phyloP scores from a whole-genome alignment of 2,797 vertebrate species.

The Petrocephalus schoutedeni region DNA sequence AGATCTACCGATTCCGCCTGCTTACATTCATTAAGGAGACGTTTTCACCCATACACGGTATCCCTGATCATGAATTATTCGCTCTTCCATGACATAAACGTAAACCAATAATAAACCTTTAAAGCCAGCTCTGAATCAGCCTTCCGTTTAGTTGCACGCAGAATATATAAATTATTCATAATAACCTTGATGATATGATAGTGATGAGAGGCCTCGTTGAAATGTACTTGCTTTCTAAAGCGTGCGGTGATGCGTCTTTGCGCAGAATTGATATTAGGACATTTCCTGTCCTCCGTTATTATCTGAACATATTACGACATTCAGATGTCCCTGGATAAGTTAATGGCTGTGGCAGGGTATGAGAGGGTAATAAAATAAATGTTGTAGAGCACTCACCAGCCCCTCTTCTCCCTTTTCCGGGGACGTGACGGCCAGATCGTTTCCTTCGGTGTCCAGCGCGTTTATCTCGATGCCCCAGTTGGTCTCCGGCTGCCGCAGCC shows the following conservation, averaged over 20 bases:
- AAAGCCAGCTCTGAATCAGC: background rate
- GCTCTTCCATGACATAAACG: background rate
- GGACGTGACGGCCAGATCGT: constrained; percentile 84
- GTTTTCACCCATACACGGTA: background rate
- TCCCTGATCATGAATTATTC: background rate
- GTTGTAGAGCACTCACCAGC: constrained; percentile 72
- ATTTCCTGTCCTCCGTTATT: background rate
- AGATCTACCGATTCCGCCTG: background rate
- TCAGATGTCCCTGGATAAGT: background rate
- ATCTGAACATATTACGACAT: background rate
- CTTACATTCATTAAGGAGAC: background rate
- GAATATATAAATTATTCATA: background rate
- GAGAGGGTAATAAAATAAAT: background rate
- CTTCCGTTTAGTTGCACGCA: constrained; percentile 1
- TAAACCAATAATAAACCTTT: background rate
- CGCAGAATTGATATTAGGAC: background rate
- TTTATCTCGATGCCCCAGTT: constrained; percentile 98
- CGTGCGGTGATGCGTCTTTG: background rate
- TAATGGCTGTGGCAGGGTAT: background rate
- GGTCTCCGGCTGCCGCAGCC: constrained; percentile 96
- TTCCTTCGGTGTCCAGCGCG: constrained; percentile 82
- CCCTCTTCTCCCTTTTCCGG: constrained; percentile 82
- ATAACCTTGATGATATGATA: background rate
- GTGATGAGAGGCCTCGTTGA: background rate
- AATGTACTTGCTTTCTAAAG: background rate